Base-by-base conservation (phyloP, 2,113 vertebrate genomes). In the Cathartes aura region DNA sequence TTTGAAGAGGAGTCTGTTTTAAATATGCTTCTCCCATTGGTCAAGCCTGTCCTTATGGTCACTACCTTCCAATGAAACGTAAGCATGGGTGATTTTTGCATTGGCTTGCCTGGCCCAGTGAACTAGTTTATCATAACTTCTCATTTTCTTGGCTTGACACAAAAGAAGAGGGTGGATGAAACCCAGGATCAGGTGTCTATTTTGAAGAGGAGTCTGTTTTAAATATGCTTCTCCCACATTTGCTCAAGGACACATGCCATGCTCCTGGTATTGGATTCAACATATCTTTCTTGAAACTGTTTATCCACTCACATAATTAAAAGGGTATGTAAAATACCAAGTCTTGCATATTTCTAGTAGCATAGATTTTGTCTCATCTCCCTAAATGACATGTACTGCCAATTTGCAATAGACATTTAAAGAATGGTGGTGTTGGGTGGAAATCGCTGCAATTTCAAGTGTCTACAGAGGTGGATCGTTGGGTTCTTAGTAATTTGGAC, bases 171-270 rank as follows among this genome's bases (percentile, higher is more conserved):
- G 34, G 43, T 84, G 34, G 71, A 45, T 82, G 62, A 87, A 60
- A 76, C 36, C 24, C 30, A 21, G 32, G 38, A 38, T 79, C 42
- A 58, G 40, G 14, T 70, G 36, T 21, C 53, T 89, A 0, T 78
- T 84, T 82, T 82, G 76, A 71, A 86, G 40, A 91, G 15, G 45
- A 71, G 34, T 50, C 40, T 86, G 19, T 70, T 89, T 87, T 71
- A 90, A 93, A 88, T 64, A 34, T 15, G 29, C 17, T 75, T 63
- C 36, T 67, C n/a, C 45, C 45, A 26, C 59, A 21, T 70, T 81
- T 90, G 40, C 53, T 76, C 8, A 21, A 36, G 53, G 53, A 90
- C 42, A 82, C 3, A 2, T 0, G 0, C 27, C 17, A 19, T 0
- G 0, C 12, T 79, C 12, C 66, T 66, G 58, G 4, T 86, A 34